Base-by-base conservation (phyloP, 2,113 vertebrate species). In the Bufo bufo region DNA sequence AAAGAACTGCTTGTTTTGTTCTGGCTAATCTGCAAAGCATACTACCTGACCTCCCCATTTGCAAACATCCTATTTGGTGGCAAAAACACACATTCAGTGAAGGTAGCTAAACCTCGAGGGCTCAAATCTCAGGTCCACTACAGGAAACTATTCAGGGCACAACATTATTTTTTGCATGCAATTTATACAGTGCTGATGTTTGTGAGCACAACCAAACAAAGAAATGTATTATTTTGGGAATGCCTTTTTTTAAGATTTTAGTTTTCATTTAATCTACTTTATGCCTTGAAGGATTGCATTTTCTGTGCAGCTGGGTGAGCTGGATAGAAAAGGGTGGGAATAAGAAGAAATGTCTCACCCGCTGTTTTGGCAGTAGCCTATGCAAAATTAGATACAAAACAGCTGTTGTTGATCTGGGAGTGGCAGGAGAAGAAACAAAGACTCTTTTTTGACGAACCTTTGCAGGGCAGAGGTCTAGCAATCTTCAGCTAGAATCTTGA, bases 1-100 rank as follows among this genome's bases (percentile, higher is more conserved):
- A 66, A 88, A 82, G 80, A 82, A 86, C 85, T 84, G 71, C 82
- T 89, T 88, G 80, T 82, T 69, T 89, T 84, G 72, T 89, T 84
- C 81, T 78, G 81, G 71, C 87, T 88, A 75, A 69, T 71, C 72
- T 84, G 81, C 84, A 78, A 89, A 77, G 87, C 82, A 89, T 77
- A 66, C 72, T 78, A 69, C 45, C 87, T 47, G 20, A 89, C 74
- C 49, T 84, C 77, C 74, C 82, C 82, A 47, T 89, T 84, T 56
- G 17, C 82, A 89, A 84, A 89, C 87, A 89, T 89, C 87, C 81
- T 84, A 78, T 78, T 71, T 58, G 47, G 19, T 88, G 74, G 74
- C 82, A 84, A 77, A 69, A 77, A 20, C 72, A 83, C 86, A 83
- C 71, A 84, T 20, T 77, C 23, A 47, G 0, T 82, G 6, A 47